Percentiles rank a stretch among this genome's conserved stretches.
Conservation (phyloP, 2,888 invertebrate genomes). For the Meteorus colon region DNA sequence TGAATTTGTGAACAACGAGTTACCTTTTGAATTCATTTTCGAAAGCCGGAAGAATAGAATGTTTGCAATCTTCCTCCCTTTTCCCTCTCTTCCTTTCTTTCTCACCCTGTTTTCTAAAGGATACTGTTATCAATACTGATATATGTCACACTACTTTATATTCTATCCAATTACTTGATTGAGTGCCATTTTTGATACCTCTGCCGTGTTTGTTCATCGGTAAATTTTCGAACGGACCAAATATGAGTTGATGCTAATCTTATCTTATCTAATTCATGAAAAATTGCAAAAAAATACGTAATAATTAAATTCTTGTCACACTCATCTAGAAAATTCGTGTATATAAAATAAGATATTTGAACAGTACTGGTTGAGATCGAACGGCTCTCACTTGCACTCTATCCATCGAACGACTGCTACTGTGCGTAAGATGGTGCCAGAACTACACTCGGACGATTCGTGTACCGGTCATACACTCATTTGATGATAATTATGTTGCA, state of each 20-base stretch:
- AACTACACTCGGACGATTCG: constrained; percentile 37
- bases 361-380: constrained; percentile 20
- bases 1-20: background rate
- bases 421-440: constrained; percentile 4
- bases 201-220: background rate
- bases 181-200: background rate
- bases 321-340: background rate
- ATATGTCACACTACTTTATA: no score
- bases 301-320: background rate
- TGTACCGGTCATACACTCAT: constrained; percentile 51
- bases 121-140: no score
- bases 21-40: constrained; percentile 9
- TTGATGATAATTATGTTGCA: constrained; percentile 52
- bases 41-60: background rate
- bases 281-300: background rate
- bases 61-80: background rate
- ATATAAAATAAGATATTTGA: background rate
- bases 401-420: constrained; percentile 23
- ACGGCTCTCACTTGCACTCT: constrained; percentile 14
- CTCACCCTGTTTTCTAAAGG: no score
- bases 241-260: no score
- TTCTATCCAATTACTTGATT: background rate
- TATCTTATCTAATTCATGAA: no score
- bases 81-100: no score
- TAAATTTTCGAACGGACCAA: no score